Evolutionary conservation across 1,140 invertebrate species (phyloP), one percentile per base, ranked within the genome.

Genomic region (Babylonia areolata): DNA sequence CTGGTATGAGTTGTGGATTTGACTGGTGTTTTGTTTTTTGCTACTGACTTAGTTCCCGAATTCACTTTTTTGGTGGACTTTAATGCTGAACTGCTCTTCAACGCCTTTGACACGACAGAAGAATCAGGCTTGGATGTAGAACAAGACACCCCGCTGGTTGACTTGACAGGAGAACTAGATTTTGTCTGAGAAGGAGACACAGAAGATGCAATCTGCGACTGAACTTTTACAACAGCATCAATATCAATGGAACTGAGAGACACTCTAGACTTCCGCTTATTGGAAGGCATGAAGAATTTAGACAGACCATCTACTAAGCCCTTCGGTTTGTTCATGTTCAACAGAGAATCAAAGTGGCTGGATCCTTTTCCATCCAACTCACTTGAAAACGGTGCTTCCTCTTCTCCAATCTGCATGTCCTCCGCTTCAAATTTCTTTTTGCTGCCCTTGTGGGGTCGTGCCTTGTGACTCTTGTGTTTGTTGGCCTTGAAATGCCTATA

Each of bases 231-330:
- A 33, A 86, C 78, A 42, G 88, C 87, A 85, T 89, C 71, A 83
- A 91, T 87, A 84, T 89, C 87, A 88, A 88, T 87, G 71, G 93
- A 88, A 90, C 90, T 93, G 73, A 93, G 89, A 64, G 94, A 94
- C 42, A 94, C 93, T 71, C 93, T 87, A 85, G 94, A 94, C 88
- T 91, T 94, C 28, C 94, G 88, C 88, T 94, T 94, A 87, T 94
- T 92, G 84, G 92, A 90, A 80, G 94, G 94, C 33, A 94, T 94
- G 90, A 94, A 94, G 91, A 94, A 94, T 69, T 90, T 91, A 85
- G 93, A 91, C 20, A 94, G 87, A 80, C 93, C 93, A 91, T 94
- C 94, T 81, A 93, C 91, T 86, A 94, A 91, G 84, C 93, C 92
- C 90, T 92, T 94, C 33, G 93, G 92, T 90, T 93, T 92, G 85